Conservation (phyloP, 2,797 vertebrate species). For the Enteromius fasciolatus region DNA sequence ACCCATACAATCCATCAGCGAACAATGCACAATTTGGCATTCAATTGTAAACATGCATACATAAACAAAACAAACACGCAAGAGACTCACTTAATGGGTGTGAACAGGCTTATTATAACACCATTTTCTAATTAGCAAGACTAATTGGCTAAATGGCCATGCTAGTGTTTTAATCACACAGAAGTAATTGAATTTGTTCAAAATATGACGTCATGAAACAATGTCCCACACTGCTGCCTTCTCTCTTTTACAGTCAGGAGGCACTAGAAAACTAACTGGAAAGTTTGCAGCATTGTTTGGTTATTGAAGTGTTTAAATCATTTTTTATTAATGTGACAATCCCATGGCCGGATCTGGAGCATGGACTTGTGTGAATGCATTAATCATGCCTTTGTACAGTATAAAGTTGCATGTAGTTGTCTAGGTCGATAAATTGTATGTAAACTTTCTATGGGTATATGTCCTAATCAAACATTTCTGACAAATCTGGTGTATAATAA, state of each 20-base stretch:
- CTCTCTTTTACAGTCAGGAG: background rate
- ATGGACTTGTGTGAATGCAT: slow-evolving; percentile 39
- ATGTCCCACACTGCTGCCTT: background rate
- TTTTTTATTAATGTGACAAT: slow-evolving; percentile 43
- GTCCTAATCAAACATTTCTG: slow-evolving; percentile 42
- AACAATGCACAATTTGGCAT: background rate
- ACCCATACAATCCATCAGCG: background rate
- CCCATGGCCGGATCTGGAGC: slow-evolving; percentile 6
- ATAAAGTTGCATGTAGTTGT: slow-evolving; percentile 50
- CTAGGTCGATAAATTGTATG: slow-evolving; percentile 24
- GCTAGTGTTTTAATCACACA: slow-evolving; percentile 12
- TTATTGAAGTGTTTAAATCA: slow-evolving; percentile 14
- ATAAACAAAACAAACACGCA: background rate
- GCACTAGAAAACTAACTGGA: background rate
- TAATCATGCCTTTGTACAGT: slow-evolving; percentile 36
- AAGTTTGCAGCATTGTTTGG: slow-evolving; percentile 12
- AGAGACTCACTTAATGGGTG: background rate
- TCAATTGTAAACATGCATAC: slow-evolving; percentile 3
- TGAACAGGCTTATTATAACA: slow-evolving; percentile 7
- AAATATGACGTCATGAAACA: slow-evolving; percentile 12
- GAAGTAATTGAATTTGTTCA: slow-evolving; percentile 7
- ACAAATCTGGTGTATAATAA: slow-evolving; percentile 58
- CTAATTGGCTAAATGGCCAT: slow-evolving; percentile 22
- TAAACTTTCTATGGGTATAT: slow-evolving; percentile 42
- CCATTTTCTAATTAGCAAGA: slow-evolving; percentile 14